These are phyloP conservation scores for Lucinisca nassula DNA, from an alignment of 2,888 invertebrate species.

Conservation along the genomic window DNA sequence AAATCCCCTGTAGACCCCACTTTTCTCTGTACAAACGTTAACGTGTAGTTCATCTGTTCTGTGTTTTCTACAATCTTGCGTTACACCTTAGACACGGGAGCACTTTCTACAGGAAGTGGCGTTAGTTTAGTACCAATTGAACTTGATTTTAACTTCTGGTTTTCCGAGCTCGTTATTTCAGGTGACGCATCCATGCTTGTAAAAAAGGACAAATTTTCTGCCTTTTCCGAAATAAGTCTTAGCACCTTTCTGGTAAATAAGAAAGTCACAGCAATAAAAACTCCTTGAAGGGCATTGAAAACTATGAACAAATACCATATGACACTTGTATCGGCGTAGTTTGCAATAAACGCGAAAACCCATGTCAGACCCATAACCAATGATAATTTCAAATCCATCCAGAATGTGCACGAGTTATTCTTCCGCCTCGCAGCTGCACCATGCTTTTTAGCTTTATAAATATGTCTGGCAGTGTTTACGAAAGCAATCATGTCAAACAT, in stretches of 20 bases:
- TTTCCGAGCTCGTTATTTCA: background rate
- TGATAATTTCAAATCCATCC: constrained; percentile 82
- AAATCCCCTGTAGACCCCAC: too few species aligned
- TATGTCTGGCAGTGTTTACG: constrained; percentile 90
- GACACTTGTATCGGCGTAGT: constrained; percentile 80
- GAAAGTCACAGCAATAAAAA: constrained; percentile 89
- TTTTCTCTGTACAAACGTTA: too few species aligned
- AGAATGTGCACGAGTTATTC: constrained; percentile 65
- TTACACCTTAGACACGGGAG: too few species aligned
- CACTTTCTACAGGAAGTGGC: too few species aligned
- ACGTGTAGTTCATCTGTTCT: too few species aligned
- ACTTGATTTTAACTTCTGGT: background rate
- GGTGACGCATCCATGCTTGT: background rate
- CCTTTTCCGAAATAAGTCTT: constrained; percentile 60
- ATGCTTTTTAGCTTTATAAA: constrained; percentile 78
- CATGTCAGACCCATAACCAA: constrained; percentile 89
- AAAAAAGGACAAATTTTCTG: background rate
- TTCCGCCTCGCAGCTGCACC: constrained; percentile 44
- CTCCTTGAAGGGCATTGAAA: constrained; percentile 89
- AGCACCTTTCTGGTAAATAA: constrained; percentile 82
- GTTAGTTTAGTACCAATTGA: background rate
- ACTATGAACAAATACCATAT: constrained; percentile 89
- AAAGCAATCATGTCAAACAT: constrained; percentile 89
- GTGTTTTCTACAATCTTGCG: too few species aligned
- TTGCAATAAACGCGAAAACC: constrained; percentile 88